phyloP scores from a whole-genome alignment of 2,113 vertebrate genomes.

The Trichechus manatus region DNA sequence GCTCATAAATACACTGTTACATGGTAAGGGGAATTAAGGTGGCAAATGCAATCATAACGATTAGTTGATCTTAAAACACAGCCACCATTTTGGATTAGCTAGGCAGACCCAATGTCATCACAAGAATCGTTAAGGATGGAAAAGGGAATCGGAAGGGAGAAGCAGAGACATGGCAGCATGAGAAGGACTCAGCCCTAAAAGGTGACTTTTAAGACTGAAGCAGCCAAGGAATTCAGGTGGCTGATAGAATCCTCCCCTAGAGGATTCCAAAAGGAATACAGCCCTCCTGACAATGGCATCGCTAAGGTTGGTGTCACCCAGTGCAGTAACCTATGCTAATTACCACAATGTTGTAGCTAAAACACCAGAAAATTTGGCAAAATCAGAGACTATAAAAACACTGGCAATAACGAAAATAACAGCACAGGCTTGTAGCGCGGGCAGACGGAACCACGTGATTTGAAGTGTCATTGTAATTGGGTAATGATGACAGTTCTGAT shows the following conservation, averaged over 20 bases:
- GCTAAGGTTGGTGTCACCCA: too few relatives aligned
- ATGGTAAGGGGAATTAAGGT: background rate
- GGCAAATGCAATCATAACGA: background rate
- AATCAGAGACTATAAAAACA: too few relatives aligned
- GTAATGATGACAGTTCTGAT: too few relatives aligned
- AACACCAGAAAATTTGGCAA: too few relatives aligned
- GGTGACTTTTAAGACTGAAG: background rate
- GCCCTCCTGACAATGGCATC: too few relatives aligned
- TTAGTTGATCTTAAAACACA: background rate
- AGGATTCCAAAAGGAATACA: background rate
- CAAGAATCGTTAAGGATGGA: background rate
- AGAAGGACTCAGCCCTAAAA: background rate
- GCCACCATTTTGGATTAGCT: background rate
- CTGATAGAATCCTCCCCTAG: background rate
- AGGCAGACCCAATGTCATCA: background rate
- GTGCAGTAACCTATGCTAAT: too few relatives aligned
- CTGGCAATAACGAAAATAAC: too few relatives aligned
- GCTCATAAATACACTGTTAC: background rate
- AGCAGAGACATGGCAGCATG: background rate
- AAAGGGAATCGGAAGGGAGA: background rate
- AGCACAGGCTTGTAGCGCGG: too few relatives aligned
- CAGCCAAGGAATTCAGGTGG: background rate
- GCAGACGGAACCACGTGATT: too few relatives aligned
- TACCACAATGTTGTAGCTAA: too few relatives aligned
- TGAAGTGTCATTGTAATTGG: too few relatives aligned